These are phyloP conservation scores for Acromyrmex echinatior DNA, from an alignment of 1,140 invertebrate species.

Conservation along the genomic window DNA sequence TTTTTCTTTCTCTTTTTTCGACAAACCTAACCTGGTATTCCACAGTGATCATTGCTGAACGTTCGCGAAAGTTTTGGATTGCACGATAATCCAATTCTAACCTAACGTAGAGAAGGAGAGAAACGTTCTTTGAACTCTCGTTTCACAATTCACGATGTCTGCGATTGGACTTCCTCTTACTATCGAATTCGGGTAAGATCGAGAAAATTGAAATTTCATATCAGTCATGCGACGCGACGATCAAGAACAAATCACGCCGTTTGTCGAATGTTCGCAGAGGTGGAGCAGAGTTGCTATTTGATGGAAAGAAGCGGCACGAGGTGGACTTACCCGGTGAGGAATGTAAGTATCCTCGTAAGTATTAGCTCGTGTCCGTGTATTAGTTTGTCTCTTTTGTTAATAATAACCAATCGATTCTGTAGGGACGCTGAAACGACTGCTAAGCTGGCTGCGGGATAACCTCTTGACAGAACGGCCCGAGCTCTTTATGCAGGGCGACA, in stretches of 20 bases:
- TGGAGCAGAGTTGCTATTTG: slow-evolving; percentile 95
- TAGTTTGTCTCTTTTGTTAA: background rate
- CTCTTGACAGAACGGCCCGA: slow-evolving; percentile 94
- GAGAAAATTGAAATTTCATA: background rate
- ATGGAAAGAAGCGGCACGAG: slow-evolving; percentile 92
- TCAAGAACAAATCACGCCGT: no score
- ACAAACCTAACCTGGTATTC: background rate
- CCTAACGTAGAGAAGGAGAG: background rate
- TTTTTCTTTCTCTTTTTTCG: background rate
- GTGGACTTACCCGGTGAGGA: slow-evolving; percentile 88
- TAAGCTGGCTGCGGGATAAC: slow-evolving; percentile 95
- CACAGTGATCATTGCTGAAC: background rate
- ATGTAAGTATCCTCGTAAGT: slow-evolving; percentile 83
- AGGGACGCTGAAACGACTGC: slow-evolving; percentile 92
- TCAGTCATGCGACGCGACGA: no score
- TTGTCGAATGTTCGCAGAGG: slow-evolving; percentile 88
- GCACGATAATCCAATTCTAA: slow-evolving; percentile 12
- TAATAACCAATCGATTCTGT: slow-evolving; percentile 70
- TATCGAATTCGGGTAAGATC: slow-evolving; percentile 81
- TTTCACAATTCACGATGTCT: background rate
- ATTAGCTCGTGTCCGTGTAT: background rate
- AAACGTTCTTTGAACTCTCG: background rate
- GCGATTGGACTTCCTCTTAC: slow-evolving; percentile 67
- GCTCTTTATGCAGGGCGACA: slow-evolving; percentile 95
- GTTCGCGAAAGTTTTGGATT: background rate